A percentile compares a stretch with the other conserved stretches of the same genome.
phyloP scores from a whole-genome alignment of 2,797 vertebrate species.

The Alca torda region DNA sequence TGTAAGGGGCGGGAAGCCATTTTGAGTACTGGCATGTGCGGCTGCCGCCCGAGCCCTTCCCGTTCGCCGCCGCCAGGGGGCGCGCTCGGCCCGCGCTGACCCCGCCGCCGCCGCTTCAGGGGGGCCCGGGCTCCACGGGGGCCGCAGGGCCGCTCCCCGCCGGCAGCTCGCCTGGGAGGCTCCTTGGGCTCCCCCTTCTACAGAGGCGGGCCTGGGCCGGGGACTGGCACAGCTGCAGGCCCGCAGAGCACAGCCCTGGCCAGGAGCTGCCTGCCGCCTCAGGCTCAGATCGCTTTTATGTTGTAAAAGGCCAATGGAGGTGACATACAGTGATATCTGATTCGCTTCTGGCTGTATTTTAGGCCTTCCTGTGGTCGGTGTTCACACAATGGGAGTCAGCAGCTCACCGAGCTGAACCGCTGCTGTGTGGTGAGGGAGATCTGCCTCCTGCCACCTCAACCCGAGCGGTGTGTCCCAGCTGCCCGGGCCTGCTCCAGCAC shows the following conservation, averaged over 20 bases:
- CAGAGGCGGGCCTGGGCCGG: not conserved
- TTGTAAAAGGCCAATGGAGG: conserved; percentile 1
- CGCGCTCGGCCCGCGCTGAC: not conserved
- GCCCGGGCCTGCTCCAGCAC: not conserved
- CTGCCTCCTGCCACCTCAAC: not conserved
- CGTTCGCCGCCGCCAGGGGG: not conserved
- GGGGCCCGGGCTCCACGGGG: no score
- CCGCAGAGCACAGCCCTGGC: not conserved
- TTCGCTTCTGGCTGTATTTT: not conserved
- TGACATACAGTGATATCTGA: not conserved
- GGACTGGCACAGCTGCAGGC: not conserved
- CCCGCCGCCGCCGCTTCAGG: no score
- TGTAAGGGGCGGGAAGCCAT: not conserved
- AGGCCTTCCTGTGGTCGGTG: not conserved
- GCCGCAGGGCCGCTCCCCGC: no score
- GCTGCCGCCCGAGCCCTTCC: no score
- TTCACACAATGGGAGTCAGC: not conserved
- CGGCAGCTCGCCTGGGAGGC: not conserved
- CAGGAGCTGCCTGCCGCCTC: conserved; percentile 1
- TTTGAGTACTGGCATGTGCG: rapidly evolving
- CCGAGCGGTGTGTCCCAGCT: rapidly evolving
- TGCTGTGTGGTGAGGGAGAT: not conserved
- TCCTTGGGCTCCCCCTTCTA: no score
- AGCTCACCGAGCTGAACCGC: not conserved
- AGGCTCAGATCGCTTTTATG: not conserved